Evolutionary conservation across 2,797 vertebrate species (phyloP).

Genomic region (Allobates femoralis): DNA sequence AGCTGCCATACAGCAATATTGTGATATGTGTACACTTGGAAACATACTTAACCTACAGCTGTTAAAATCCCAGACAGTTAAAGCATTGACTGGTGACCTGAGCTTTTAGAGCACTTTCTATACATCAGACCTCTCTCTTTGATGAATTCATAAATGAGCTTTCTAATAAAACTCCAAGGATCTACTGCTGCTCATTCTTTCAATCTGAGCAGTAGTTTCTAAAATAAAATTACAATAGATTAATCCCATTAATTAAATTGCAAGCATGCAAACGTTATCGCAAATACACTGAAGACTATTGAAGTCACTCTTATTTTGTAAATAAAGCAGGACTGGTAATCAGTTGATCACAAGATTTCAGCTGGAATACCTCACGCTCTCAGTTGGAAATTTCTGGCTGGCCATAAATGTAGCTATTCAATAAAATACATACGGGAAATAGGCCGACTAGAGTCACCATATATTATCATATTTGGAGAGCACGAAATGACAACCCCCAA

Average conservation of each 20-base stretch:
- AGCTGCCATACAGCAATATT: slow-evolving; percentile 31
- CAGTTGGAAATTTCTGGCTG: no score
- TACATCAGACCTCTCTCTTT: not conserved
- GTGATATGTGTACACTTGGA: slow-evolving; percentile 11
- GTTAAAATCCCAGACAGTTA: slow-evolving; percentile 9
- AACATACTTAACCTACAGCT: slow-evolving; percentile 25
- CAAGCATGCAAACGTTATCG: not conserved
- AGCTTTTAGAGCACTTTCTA: not conserved
- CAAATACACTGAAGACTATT: not conserved
- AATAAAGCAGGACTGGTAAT: no score
- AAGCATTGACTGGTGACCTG: not conserved
- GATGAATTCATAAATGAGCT: not conserved
- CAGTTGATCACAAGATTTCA: no score
- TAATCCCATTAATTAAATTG: not conserved
- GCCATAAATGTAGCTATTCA: no score
- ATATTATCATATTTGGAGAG: no score
- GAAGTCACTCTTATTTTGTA: no score
- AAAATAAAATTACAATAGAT: not conserved
- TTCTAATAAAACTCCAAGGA: not conserved
- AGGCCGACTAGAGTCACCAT: no score
- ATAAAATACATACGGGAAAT: no score
- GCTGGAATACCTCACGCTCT: no score
- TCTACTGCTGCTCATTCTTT: not conserved
- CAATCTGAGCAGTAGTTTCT: no score
- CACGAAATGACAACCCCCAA: no score